phyloP scores from a whole-genome alignment of 2,888 invertebrate genomes.

The Scaptomyza tumidula region DNA sequence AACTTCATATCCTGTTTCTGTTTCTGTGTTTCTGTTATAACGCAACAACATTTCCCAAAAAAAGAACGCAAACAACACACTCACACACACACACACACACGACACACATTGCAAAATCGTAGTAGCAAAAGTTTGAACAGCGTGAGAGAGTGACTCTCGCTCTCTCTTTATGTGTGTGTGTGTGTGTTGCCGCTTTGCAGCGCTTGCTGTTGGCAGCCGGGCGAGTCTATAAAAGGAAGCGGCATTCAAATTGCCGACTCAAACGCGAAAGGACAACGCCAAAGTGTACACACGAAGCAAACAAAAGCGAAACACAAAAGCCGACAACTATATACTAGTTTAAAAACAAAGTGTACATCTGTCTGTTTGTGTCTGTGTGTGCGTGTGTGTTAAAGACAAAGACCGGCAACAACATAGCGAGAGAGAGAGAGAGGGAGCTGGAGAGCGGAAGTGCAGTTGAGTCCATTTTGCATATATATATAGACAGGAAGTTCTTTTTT shows the following conservation, averaged over 20 bases:
- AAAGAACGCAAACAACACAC: neutral
- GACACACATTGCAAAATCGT: constrained; percentile 38
- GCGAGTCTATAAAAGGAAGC: constrained; percentile 82
- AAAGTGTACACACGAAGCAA: constrained; percentile 58
- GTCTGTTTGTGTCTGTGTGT: constrained; percentile 23
- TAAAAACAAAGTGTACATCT: constrained; percentile 1
- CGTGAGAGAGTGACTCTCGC: neutral
- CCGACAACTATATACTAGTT: constrained; percentile 26
- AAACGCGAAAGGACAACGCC: constrained; percentile 78
- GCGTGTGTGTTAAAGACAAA: constrained; percentile 36
- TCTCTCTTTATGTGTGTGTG: neutral
- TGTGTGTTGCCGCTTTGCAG: constrained; percentile 39
- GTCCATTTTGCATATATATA: neutral
- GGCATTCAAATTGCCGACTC: constrained; percentile 75
- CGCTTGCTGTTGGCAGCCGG: constrained; percentile 45
- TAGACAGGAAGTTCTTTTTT: constrained; percentile 15
- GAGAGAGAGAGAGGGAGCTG: constrained; percentile 8
- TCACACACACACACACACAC: neutral
- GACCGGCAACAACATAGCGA: constrained; percentile 68
- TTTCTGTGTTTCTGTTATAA: constrained; percentile 40
- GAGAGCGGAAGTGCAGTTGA: constrained; percentile 31
- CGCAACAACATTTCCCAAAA: constrained; percentile 14
- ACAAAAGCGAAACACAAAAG: constrained; percentile 41
- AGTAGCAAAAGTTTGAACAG: constrained; percentile 14
- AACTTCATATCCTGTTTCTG: constrained; percentile 51